Conservation (phyloP, 2,888 invertebrate species). For the Synergus itoensis region DNA sequence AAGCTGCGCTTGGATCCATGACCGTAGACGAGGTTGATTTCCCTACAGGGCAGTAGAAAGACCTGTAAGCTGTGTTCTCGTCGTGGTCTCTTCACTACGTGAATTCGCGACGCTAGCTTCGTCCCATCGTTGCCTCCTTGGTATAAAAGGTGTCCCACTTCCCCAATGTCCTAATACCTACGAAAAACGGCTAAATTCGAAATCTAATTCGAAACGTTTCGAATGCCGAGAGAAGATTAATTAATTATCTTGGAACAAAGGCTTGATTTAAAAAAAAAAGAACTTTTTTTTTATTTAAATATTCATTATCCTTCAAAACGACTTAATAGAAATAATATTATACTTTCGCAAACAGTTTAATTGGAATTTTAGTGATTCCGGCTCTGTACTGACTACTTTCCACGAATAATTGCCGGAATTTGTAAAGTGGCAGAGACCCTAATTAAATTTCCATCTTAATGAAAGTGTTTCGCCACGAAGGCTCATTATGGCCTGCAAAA, state of each 20-base stretch:
- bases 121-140: not conserved
- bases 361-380: slow-evolving; percentile 45
- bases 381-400: slow-evolving; percentile 21
- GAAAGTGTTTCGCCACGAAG: slow-evolving; percentile 54
- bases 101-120: slow-evolving; percentile 23
- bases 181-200: not conserved
- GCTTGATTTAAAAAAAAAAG: not conserved
- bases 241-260: slow-evolving; percentile 21
- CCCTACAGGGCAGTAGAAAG: slow-evolving; percentile 39
- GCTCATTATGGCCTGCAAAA: slow-evolving; percentile 39
- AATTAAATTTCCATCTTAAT: slow-evolving; percentile 63
- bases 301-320: too few relatives aligned
- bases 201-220: not conserved
- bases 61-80: slow-evolving; percentile 30
- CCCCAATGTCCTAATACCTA: not conserved
- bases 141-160: slow-evolving; percentile 1
- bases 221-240: slow-evolving; percentile 19
- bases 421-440: slow-evolving; percentile 47
- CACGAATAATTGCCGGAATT: slow-evolving; percentile 50
- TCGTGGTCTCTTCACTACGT: slow-evolving; percentile 18
- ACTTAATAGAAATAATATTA: slow-evolving; percentile 4
- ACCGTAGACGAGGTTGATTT: slow-evolving; percentile 38
- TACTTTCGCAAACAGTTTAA: slow-evolving; percentile 25
- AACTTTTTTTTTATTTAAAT: slow-evolving; percentile 2
- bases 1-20: slow-evolving; percentile 3